Evolutionary conservation across 2,113 vertebrate genomes (phyloP).

Genomic region (Euleptes europaea): DNA sequence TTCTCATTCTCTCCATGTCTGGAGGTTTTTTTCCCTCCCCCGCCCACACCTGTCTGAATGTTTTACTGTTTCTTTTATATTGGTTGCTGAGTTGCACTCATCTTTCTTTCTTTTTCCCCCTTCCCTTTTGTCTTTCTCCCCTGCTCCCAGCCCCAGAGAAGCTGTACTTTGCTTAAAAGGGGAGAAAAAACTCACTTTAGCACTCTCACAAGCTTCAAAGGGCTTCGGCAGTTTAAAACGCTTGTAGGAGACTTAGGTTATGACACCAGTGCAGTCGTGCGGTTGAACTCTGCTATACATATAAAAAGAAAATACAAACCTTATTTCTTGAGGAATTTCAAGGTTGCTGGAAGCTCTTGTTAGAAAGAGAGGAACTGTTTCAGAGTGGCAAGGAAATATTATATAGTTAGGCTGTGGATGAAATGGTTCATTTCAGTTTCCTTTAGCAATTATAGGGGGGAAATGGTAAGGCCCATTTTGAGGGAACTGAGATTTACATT

Average conservation of each 20-base stretch:
- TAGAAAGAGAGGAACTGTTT: not conserved
- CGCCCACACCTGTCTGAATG: constrained; percentile 31
- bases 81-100: constrained; percentile 11
- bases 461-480: not conserved
- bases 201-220: constrained; percentile 45
- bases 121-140: not conserved
- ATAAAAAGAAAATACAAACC: constrained; percentile 40
- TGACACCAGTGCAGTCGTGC: not conserved
- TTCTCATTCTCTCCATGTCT: constrained; percentile 30
- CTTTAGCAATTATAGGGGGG: not conserved
- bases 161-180: constrained; percentile 25
- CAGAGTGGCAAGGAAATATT: not conserved
- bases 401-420: not conserved
- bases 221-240: constrained; percentile 26
- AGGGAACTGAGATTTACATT: not conserved
- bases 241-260: constrained; percentile 27
- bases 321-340: not conserved
- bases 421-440: not conserved
- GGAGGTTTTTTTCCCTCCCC: not conserved
- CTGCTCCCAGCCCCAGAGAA: not conserved
- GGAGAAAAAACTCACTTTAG: not conserved
- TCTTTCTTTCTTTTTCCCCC: not conserved
- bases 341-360: not conserved
- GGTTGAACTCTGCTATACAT: constrained; percentile 7
- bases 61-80: constrained; percentile 40